phyloP scores from a whole-genome alignment of 1,140 invertebrate species.

The Drosophila pallidifrons region DNA sequence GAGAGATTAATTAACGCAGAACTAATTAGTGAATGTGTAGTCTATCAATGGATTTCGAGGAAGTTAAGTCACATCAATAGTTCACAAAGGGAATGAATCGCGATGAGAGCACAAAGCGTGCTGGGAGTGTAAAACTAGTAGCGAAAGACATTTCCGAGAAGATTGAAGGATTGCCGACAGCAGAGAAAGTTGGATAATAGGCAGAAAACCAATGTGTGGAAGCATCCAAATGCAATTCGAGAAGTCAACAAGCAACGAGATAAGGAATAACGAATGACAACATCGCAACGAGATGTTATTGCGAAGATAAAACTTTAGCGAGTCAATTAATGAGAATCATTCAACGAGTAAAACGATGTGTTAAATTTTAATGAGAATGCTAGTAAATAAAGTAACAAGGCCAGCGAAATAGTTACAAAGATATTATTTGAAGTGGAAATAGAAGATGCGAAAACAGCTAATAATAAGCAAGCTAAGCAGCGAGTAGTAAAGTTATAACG shows the following conservation, averaged over 20 bases:
- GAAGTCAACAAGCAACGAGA: neutral
- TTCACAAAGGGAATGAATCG: neutral
- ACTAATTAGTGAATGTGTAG: constrained; percentile 4
- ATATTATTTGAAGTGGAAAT: no score
- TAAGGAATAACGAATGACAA: neutral
- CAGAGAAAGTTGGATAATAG: neutral
- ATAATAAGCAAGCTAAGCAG: no score
- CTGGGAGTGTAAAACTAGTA: neutral
- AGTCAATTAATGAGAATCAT: no score
- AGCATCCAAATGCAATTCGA: neutral
- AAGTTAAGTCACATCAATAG: neutral
- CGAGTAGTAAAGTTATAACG: no score
- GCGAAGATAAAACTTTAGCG: neutral
- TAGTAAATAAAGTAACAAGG: no score
- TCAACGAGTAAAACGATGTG: no score
- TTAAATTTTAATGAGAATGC: no score
- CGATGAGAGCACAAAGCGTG: neutral
- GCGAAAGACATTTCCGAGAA: neutral
- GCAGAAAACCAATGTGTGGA: neutral
- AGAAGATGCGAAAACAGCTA: no score
- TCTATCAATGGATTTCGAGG: neutral
- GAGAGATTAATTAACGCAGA: neutral
- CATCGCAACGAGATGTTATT: neutral
- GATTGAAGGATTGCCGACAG: neutral
- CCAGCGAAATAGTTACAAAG: no score